Evolutionary conservation across 2,113 vertebrate genomes (phyloP), one percentile per base, ranked within the genome.

Genomic region (Sminthopsis crassicaudata): DNA sequence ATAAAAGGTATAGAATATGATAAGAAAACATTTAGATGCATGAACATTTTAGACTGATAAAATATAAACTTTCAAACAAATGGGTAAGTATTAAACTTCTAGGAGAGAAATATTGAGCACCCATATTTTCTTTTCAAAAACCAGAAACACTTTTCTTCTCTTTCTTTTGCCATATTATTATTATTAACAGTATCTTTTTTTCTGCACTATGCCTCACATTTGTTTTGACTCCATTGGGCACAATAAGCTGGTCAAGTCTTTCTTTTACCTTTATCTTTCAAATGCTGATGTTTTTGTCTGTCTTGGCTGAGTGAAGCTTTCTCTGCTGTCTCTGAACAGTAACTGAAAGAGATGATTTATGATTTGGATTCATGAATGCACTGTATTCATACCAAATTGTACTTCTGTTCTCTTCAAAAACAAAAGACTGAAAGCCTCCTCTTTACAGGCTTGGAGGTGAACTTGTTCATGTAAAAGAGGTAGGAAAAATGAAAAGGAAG

Each of bases 371-470:
- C 36, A 27, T 57, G n/a, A 90, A 60, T 52, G 67, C 9, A 24
- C 57, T 92, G 1, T 11, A 30, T 67, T 92, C 89, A 54, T 27
- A 94, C 36, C 53, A 90, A 96, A 93, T 6, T 57, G 36, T 92
- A 91, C 42, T 91, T 46, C 88, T 93, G 46, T 46, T 94, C 51
- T 96, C 96, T 97, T 89, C 48, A 94, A 92, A 97, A 95, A 24
- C 50, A 93, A 97, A 97, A 96, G 93, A 36, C 89, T 89, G 22
- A 91, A 94, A 91, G 25, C 2, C 11, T 57, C n/a, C 16, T 94
- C 97, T 94, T 89, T 90, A 84, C 0, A 96, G 89, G 53, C 10
- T 92, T 54, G 0, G 3, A 48, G 57, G 94, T 92, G 50, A 53
- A 50, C 51, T 96, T 90, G 10, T 91, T 96, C 89, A 92, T 76